Evolutionary conservation across 2,113 vertebrate species (phyloP), one percentile per base, ranked within the genome.

Genomic region (Condylura cristata): DNA sequence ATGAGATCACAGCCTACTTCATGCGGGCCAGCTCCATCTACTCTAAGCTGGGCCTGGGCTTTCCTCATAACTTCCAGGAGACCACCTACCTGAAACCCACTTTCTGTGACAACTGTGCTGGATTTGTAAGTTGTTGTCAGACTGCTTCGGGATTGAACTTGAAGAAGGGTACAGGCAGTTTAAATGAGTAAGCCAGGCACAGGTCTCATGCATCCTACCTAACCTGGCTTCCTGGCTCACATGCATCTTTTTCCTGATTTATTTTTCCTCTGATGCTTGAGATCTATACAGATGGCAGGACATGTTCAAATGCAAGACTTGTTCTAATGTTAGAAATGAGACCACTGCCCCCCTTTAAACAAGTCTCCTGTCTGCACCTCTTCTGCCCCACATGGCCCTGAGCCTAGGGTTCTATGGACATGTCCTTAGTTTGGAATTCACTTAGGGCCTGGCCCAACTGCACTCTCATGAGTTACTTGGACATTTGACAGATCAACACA

Each of bases 71-170:
- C 98, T 99, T 99, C 97, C 99, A 99, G 96, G 99, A 99, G 97
- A 99, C 99, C 88, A 99, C 99, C 83, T 99, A 99, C 96, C 98
- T 99, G 98, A 99, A 99, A 90, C 99, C 99, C 82, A 99, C 99
- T 13, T 99, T 99, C 98, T 99, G 99, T 16, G 99, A 99, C 98
- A 99, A 99, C 98, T 99, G 99, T 96, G 99, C 99, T 89, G 99
- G 99, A 98, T 99, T 99, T 98, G 99, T 99, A 98, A 99, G 99
- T 98, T 95, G 56, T 61, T 60, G 44, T 66, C 84, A 4, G 53
- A 44, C 32, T 71, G 51, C 48, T 37, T 87, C 6, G 3, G 70
- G 74, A 56, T 8, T 65, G 39, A 85, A 68, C 16, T 32, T 61
- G 65, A 79, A n/a, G n/a, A 39, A 18, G n/a, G 16, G 0, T 32